phyloP scores from a whole-genome alignment of 2,888 invertebrate genomes.

The Hirtodrosophila cameraria region DNA sequence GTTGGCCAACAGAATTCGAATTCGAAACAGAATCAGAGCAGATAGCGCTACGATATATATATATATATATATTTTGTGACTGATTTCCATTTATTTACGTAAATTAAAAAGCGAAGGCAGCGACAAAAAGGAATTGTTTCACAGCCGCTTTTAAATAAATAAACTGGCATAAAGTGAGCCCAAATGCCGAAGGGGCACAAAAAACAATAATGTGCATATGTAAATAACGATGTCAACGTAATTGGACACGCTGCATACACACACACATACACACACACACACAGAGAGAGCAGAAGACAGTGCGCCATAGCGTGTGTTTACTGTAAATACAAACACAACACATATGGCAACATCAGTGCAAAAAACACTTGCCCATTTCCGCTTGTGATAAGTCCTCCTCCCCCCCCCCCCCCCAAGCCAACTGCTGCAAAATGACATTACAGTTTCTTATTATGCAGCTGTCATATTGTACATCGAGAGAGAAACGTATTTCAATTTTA shows the following conservation, averaged over 20 bases:
- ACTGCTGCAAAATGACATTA: constrained; percentile 55
- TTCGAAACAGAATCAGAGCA: constrained; percentile 35
- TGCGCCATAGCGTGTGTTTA: constrained; percentile 57
- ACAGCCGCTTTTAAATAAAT: constrained; percentile 57
- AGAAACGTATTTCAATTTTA: constrained; percentile 50
- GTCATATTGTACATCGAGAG: constrained; percentile 66
- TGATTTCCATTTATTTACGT: constrained; percentile 71
- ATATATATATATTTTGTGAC: constrained; percentile 34
- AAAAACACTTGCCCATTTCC: constrained; percentile 2
- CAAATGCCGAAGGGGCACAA: constrained; percentile 43
- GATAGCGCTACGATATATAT: constrained; percentile 17
- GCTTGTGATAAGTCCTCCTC: constrained; percentile 6
- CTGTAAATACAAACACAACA: constrained; percentile 48
- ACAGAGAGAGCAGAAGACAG: neutral
- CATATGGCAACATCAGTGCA: neutral
- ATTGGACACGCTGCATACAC: constrained; percentile 72
- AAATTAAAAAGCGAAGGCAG: constrained; percentile 55
- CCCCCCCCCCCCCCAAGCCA: neutral
- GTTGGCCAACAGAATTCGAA: constrained; percentile 35
- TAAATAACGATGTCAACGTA: constrained; percentile 76
- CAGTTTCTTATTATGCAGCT: constrained; percentile 71
- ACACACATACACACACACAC: neutral
- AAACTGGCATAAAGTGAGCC: constrained; percentile 66
- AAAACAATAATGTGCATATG: constrained; percentile 73
- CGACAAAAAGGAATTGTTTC: constrained; percentile 38